Conservation (phyloP, 2,797 vertebrate species). For the Pachyuromys duprasi region DNA sequence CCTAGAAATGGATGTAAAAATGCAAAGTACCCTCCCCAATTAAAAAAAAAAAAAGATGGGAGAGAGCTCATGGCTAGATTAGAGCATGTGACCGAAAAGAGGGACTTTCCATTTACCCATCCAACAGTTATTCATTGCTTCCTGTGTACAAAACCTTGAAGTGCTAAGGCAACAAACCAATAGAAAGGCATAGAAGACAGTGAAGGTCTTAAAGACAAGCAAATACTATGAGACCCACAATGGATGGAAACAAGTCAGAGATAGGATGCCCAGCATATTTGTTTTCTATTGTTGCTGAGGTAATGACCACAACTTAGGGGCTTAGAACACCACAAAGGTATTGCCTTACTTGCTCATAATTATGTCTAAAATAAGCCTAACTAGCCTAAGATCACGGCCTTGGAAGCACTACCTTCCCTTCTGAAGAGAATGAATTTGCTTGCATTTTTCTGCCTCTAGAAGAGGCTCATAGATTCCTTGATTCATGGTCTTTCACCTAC, state of each 20-base stretch:
- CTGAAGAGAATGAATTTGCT: background rate
- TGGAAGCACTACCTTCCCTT: background rate
- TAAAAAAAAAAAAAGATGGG: background rate
- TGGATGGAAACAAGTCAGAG: background rate
- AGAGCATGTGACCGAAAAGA: background rate
- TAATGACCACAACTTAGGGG: background rate
- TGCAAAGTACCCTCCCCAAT: background rate
- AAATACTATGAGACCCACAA: background rate
- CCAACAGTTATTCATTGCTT: background rate
- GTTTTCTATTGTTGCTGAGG: background rate
- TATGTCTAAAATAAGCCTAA: background rate
- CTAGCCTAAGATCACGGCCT: background rate
- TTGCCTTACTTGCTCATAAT: background rate
- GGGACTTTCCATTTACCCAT: background rate
- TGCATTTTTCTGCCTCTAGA: background rate
- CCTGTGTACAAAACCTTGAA: background rate
- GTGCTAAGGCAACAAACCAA: background rate
- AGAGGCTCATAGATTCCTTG: background rate
- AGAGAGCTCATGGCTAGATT: background rate
- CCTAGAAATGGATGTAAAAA: conserved; percentile 40
- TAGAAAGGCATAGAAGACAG: background rate
- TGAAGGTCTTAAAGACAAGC: background rate
- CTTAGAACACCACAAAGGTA: background rate
- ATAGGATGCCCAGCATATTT: background rate
- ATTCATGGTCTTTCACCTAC: background rate